A percentile compares a stretch with the other conserved stretches of the same genome.
Evolutionary conservation across 2,888 invertebrate species (phyloP).

Genomic region (Spodoptera exigua): DNA sequence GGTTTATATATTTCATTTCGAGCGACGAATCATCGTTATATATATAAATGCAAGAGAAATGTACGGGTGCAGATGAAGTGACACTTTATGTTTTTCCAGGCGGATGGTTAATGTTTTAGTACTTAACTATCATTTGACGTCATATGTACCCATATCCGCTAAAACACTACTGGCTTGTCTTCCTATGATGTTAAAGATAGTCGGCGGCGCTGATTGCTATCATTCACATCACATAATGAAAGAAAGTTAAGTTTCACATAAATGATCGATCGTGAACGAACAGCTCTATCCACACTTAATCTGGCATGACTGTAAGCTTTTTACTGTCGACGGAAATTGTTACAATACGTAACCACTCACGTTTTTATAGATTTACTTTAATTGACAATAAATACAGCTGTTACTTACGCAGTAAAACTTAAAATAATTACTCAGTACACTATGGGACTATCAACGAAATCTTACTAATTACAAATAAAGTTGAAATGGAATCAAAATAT

Average conservation of each 20-base stretch:
- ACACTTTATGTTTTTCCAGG: too few relatives aligned
- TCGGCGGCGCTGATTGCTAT: slow-evolving; percentile 21
- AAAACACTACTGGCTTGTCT: too few relatives aligned
- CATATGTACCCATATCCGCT: slow-evolving; percentile 2
- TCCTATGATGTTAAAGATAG: not conserved
- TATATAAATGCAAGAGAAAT: not conserved
- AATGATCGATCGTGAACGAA: slow-evolving; percentile 33
- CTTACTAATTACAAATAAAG: too few relatives aligned
- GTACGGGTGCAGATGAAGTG: too few relatives aligned
- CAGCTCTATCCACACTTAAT: slow-evolving; percentile 38
- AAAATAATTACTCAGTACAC: slow-evolving; percentile 21
- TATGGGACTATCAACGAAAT: slow-evolving; percentile 4
- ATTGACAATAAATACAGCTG: slow-evolving; percentile 44
- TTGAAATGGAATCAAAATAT: too few relatives aligned
- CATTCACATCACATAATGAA: slow-evolving; percentile 15
- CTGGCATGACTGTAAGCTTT: slow-evolving; percentile 47
- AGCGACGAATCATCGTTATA: not conserved
- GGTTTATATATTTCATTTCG: not conserved
- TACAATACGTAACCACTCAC: slow-evolving; percentile 26
- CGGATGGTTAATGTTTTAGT: too few relatives aligned
- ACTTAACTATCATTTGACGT: not conserved
- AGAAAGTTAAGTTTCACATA: slow-evolving; percentile 44
- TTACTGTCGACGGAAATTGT: slow-evolving; percentile 50
- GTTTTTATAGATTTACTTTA: slow-evolving; percentile 46
- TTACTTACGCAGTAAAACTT: slow-evolving; percentile 29